phyloP scores from a whole-genome alignment of 2,797 vertebrate species.

The Fratercula arctica region DNA sequence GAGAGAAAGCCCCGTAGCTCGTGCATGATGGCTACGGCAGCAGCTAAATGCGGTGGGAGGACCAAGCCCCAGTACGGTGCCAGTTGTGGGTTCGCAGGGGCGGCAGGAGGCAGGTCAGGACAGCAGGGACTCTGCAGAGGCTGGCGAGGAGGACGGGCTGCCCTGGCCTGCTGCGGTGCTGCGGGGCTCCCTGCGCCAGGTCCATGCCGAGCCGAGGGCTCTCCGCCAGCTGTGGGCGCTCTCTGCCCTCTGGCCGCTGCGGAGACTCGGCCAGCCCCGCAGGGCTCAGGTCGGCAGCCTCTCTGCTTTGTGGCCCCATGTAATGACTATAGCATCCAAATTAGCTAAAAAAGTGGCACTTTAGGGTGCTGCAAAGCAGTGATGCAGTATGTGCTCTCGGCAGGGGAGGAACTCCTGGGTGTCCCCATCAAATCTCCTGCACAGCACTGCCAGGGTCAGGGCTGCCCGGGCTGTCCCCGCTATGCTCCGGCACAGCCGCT shows the following conservation, averaged over 20 bases:
- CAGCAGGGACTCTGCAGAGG: background rate
- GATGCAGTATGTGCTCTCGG: background rate
- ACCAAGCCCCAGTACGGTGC: rapidly evolving
- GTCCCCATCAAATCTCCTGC: rapidly evolving
- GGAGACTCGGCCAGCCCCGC: rapidly evolving
- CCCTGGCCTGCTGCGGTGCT: background rate
- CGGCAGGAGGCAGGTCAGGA: background rate
- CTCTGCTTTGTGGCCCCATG: background rate
- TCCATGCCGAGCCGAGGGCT: rapidly evolving
- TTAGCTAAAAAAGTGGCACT: background rate
- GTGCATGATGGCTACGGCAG: rapidly evolving
- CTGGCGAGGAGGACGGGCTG: background rate
- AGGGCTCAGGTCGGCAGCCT: background rate
- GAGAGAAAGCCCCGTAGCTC: background rate
- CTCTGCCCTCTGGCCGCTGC: rapidly evolving
- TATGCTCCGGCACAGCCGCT: rapidly evolving
- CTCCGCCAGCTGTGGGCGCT: rapidly evolving
- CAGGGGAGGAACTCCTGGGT: background rate
- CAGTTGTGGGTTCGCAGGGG: rapidly evolving
- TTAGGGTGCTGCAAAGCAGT: background rate
- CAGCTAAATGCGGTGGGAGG: background rate
- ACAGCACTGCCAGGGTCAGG: background rate
- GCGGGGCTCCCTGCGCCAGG: background rate
- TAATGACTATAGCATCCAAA: background rate
- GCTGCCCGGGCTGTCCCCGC: background rate